Conservation (phyloP, 2,888 invertebrate genomes). For the Anoncus sp. region DNA sequence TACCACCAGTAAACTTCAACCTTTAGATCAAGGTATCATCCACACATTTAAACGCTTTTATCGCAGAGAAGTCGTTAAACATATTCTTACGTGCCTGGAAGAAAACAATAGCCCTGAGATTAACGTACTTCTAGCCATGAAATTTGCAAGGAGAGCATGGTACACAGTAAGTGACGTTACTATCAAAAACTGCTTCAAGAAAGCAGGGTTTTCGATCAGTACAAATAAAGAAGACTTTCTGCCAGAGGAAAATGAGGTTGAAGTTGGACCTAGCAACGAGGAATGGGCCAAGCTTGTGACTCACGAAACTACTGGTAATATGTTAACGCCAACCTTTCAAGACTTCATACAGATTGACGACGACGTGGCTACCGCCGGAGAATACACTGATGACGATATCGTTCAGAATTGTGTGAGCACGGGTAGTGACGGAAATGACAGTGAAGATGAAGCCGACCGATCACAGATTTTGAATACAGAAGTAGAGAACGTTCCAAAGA, state of each 20-base stretch:
- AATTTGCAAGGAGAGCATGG: conserved; percentile 65
- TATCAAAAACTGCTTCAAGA: conserved; percentile 67
- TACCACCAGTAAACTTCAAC: not conserved
- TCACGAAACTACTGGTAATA: not conserved
- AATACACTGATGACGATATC: too few species aligned
- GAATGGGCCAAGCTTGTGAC: not conserved
- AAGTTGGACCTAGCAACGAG: conserved; percentile 40
- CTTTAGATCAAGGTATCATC: conserved; percentile 12
- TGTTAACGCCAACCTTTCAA: too few species aligned
- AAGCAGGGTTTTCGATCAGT: conserved; percentile 59
- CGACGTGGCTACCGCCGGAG: too few species aligned
- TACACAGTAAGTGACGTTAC: conserved; percentile 61
- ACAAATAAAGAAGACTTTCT: conserved; percentile 38
- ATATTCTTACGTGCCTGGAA: conserved; percentile 46
- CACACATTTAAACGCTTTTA: conserved; percentile 23
- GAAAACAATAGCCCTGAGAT: conserved; percentile 60
- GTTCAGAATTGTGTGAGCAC: not conserved
- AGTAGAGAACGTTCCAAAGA: conserved; percentile 52
- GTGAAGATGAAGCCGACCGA: conserved; percentile 40
- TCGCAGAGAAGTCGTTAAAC: conserved; percentile 59
- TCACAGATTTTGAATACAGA: conserved; percentile 50
- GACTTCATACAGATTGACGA: too few species aligned
- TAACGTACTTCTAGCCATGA: conserved; percentile 59
- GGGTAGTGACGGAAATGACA: conserved; percentile 8
- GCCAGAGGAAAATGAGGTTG: conserved; percentile 52